These are phyloP conservation scores for Artibeus lituratus DNA, from an alignment of 2,797 vertebrate genomes.

Conservation along the genomic window DNA sequence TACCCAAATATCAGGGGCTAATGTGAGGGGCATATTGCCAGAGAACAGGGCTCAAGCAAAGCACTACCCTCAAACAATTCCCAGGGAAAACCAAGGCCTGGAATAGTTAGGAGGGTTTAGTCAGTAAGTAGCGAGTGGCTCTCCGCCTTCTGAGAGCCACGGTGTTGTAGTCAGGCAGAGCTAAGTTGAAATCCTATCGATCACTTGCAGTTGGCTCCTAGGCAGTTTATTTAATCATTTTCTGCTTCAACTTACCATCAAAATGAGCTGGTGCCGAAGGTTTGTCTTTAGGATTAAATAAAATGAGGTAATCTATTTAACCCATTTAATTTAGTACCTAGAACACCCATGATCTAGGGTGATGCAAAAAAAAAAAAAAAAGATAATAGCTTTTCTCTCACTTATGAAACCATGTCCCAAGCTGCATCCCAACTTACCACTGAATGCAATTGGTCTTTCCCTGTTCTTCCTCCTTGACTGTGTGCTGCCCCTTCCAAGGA, in stretches of 20 bases:
- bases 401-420: background rate
- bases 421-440: background rate
- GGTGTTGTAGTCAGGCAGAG: background rate
- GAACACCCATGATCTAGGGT: background rate
- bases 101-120: background rate
- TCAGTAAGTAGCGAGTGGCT: background rate
- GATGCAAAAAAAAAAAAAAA: background rate
- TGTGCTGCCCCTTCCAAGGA: background rate
- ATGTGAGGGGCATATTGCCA: background rate
- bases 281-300: slow-evolving; percentile 49
- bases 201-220: background rate
- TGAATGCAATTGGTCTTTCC: background rate
- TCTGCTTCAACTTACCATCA: background rate
- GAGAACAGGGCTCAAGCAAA: background rate
- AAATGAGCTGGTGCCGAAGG: slow-evolving; percentile 47
- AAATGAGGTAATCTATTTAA: slow-evolving; percentile 29
- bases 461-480: background rate
- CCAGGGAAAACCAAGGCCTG: background rate
- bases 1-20: background rate
- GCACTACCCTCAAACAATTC: background rate
- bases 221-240: background rate
- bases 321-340: background rate
- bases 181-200: background rate
- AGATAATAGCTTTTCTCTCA: background rate
- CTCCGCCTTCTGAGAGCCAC: background rate